A percentile compares a stretch with the other conserved stretches of the same genome.
Conservation (phyloP, 2,888 invertebrate genomes). For the Calameuta pallipes region DNA sequence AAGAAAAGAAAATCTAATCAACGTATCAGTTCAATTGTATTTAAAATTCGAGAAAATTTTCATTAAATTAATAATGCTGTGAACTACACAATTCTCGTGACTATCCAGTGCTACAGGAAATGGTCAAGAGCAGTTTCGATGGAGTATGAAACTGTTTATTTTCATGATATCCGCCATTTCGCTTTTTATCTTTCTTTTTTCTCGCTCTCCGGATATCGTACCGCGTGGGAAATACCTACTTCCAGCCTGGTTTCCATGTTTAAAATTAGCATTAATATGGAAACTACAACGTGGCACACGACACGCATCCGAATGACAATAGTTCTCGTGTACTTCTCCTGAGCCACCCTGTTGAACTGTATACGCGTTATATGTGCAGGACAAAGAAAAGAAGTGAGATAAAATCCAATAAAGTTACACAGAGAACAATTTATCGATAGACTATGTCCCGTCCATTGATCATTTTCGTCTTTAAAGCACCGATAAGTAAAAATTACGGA, state of each 20-base stretch:
- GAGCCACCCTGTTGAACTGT: neutral
- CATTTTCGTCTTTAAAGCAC: neutral
- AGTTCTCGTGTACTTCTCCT: neutral
- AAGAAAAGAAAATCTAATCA: neutral
- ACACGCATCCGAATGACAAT: neutral
- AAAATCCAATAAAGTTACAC: neutral
- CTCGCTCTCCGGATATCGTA: neutral
- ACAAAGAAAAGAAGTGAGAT: neutral
- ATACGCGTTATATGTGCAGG: neutral
- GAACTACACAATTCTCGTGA: neutral
- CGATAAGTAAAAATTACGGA: neutral
- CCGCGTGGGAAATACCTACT: neutral
- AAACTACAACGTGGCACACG: slow-evolving; percentile 31
- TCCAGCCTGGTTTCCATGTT: slow-evolving; percentile 42
- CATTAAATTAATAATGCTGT: neutral
- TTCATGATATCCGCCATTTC: neutral
- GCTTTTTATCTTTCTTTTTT: neutral
- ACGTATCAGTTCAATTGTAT: neutral
- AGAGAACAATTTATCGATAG: neutral
- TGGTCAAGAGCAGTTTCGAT: neutral
- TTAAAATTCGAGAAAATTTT: neutral
- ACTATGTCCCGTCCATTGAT: neutral
- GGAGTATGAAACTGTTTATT: neutral
- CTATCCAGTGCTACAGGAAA: neutral
- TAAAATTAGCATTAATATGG: slow-evolving; percentile 58